These are phyloP conservation scores for Megaleporinus macrocephalus DNA, from an alignment of 2,113 vertebrate genomes.

Conservation along the genomic window DNA sequence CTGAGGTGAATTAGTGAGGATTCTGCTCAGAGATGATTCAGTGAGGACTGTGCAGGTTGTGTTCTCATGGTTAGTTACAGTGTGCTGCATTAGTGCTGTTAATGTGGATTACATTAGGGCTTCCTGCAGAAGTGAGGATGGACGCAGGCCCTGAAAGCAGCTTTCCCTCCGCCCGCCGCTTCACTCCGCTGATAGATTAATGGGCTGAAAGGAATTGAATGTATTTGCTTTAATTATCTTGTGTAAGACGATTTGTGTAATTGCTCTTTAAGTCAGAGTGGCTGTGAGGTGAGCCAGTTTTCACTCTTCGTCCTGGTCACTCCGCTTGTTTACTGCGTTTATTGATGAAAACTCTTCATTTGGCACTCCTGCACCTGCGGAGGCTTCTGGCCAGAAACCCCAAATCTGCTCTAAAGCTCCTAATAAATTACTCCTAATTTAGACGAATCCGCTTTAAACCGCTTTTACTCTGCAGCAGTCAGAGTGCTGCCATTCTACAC, in stretches of 20 bases:
- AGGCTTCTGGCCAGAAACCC: not conserved
- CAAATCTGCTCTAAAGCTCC: not conserved
- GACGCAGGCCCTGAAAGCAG: conserved; percentile 35
- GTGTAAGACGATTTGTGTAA: conserved; percentile 77
- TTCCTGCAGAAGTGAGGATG: not conserved
- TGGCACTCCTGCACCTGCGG: not conserved
- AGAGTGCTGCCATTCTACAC: too few relatives aligned
- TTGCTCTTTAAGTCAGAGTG: conserved; percentile 64
- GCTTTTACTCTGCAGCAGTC: not conserved
- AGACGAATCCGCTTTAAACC: not conserved
- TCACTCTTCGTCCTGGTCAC: not conserved
- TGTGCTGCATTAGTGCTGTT: too few relatives aligned
- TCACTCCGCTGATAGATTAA: conserved; percentile 48
- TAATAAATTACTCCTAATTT: not conserved
- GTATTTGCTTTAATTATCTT: conserved; percentile 56
- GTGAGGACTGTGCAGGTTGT: not conserved
- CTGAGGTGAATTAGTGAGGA: too few relatives aligned
- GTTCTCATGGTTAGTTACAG: not conserved
- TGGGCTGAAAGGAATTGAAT: conserved; percentile 54
- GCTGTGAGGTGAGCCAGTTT: not conserved
- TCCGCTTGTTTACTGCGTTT: not conserved
- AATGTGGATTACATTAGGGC: too few relatives aligned
- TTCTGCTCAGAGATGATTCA: too few relatives aligned
- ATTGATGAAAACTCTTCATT: not conserved
- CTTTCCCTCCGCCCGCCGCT: conserved; percentile 37